A percentile compares a stretch with the other conserved stretches of the same genome.
phyloP scores from a whole-genome alignment of 1,140 invertebrate species.

The Drosophila sechellia region DNA sequence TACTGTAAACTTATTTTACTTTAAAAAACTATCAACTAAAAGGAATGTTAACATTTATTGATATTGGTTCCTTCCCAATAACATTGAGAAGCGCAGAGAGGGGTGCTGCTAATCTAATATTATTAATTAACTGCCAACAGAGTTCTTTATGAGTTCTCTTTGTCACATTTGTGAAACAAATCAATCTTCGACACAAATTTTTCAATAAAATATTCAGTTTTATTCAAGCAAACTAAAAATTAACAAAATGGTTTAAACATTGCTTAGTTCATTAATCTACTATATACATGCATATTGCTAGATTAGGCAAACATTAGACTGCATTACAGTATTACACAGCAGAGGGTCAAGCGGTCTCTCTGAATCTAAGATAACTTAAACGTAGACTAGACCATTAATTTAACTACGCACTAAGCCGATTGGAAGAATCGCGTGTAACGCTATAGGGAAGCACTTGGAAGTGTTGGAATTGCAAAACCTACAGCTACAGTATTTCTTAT shows the following conservation, averaged over 20 bases:
- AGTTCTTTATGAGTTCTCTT: too few species aligned
- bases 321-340: conserved; percentile 52
- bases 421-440: conserved; percentile 56
- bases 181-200: not conserved
- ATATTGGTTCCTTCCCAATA: not conserved
- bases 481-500: conserved; percentile 46
- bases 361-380: conserved; percentile 55
- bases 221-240: conserved; percentile 77
- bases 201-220: conserved; percentile 46
- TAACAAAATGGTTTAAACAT: conserved; percentile 75
- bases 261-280: conserved; percentile 42
- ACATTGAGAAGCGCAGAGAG: not conserved
- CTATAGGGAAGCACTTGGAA: conserved; percentile 77
- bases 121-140: not conserved
- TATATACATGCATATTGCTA: conserved; percentile 51
- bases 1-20: too few species aligned
- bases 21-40: too few species aligned
- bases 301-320: conserved; percentile 45
- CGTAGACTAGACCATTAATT: conserved; percentile 79
- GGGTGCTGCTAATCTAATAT: not conserved
- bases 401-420: conserved; percentile 62
- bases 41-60: too few species aligned
- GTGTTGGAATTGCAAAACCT: conserved; percentile 68
- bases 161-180: not conserved
- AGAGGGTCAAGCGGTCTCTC: conserved; percentile 36